Evolutionary conservation across 2,113 vertebrate species (phyloP), one percentile per base, ranked within the genome.

Genomic region (Riparia riparia): DNA sequence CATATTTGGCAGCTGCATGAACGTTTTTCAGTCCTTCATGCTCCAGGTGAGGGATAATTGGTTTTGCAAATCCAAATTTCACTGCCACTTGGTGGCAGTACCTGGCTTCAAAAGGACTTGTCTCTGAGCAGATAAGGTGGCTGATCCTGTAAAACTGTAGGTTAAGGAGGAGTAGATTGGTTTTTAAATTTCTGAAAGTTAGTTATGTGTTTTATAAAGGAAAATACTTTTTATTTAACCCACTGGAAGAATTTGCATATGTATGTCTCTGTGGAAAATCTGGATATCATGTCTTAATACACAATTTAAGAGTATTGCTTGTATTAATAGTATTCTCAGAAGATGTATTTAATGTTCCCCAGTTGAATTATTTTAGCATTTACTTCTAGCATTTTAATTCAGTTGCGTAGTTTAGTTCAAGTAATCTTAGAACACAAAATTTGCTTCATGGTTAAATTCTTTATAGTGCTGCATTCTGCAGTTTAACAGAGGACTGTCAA

Each of bases 41-140:
- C 51, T 68, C 15, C 17, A 4, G 0, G 0, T 39, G 54, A 29
- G 12, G 17, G 58, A 25, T 61, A 74, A 87, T 61, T 73, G 66
- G 22, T 17, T 90, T 70, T 86, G 91, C 86, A 57, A 82, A 86
- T 78, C 66, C 71, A 57, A 95, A 93, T 79, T 81, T 98, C 84
- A 81, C 87, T 42, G 42, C 98, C 98, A 97, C 98, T 98, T 98
- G 98, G 98, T 98, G 98, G 98, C 98, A 98, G 96, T 98, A 92
- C 96, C 53, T 97, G 93, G 97, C 98, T 98, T 98, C 79, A 80
- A 82, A 97, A 96, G 82, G 81, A 51, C 85, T 89, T 79, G 22
- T 63, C 61, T 92, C 39, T 85, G 72, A 86, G 58, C 39, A 19
- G 63, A 32, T 95, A 42, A 89, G 92, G 44, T 78, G 10, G 31